phyloP scores from a whole-genome alignment of 2,113 vertebrate species.

The Gracilinanus agilis region DNA sequence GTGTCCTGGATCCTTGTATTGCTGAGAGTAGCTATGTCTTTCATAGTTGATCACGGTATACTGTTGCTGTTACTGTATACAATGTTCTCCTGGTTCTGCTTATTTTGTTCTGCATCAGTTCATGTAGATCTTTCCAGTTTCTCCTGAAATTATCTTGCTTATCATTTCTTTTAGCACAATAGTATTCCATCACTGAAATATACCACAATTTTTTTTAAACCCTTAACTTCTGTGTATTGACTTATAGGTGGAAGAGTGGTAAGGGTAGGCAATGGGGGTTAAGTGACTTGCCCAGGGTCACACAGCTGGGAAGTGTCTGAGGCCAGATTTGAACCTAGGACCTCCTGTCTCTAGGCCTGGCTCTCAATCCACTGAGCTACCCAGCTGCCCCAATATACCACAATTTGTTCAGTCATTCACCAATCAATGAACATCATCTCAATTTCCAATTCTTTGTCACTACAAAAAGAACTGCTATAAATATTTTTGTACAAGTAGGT shows the following conservation, averaged over 20 bases:
- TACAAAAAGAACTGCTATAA: background rate
- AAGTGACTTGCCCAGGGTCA: no score
- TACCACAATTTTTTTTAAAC: background rate
- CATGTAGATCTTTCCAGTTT: background rate
- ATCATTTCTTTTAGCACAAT: background rate
- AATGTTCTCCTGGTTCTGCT: background rate
- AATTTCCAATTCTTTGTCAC: background rate
- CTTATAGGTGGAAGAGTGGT: no score
- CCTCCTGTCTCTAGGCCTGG: no score
- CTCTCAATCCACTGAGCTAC: no score
- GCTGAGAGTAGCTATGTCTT: background rate
- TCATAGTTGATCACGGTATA: background rate
- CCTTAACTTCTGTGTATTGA: no score
- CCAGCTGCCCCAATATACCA: no score
- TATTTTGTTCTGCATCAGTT: background rate
- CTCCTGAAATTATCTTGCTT: background rate
- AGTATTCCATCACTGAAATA: background rate
- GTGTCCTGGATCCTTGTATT: background rate
- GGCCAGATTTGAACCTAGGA: no score
- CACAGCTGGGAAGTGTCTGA: no score
- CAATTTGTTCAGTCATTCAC: background rate
- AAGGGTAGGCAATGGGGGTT: no score
- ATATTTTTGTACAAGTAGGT: background rate
- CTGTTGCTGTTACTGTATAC: background rate
- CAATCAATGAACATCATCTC: background rate